Evolutionary conservation across 2,888 invertebrate genomes (phyloP).

Genomic region (Oegoconia quadripuncta): DNA sequence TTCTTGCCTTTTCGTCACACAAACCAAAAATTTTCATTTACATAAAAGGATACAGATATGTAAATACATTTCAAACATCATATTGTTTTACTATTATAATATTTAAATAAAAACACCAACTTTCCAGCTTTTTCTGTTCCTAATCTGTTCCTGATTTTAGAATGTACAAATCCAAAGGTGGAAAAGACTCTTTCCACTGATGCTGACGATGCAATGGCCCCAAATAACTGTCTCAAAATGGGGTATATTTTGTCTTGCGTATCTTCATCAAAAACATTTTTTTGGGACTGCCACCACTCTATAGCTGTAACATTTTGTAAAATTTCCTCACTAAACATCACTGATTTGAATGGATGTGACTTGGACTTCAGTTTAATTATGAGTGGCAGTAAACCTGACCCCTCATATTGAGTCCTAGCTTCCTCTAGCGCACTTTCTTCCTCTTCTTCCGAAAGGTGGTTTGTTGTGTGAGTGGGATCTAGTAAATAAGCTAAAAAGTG

Average conservation of each 20-base stretch:
- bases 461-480: constrained; percentile 7
- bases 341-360: neutral
- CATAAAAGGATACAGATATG: too few species aligned
- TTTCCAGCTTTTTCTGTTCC: too few species aligned
- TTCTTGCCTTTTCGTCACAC: neutral
- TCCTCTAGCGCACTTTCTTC: constrained; percentile 10
- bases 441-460: constrained; percentile 6
- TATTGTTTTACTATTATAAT: too few species aligned
- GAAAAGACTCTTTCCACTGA: neutral
- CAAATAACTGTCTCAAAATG: constrained; percentile 8
- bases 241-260: constrained; percentile 7
- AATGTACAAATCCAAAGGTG: neutral
- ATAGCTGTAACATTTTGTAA: constrained; percentile 5
- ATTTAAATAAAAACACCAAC: too few species aligned
- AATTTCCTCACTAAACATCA: constrained; percentile 1
- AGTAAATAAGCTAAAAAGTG: constrained; percentile 1
- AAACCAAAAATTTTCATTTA: neutral
- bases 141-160: too few species aligned
- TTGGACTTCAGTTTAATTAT: constrained; percentile 4
- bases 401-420: constrained; percentile 3
- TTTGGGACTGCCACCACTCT: constrained; percentile 11
- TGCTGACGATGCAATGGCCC: constrained; percentile 11
- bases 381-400: constrained; percentile 3
- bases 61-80: too few species aligned
- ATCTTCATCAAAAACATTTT: constrained; percentile 11